A percentile compares a stretch with the other conserved stretches of the same genome.
Conservation (phyloP, 2,888 invertebrate genomes). For the Blastobasis adustella region DNA sequence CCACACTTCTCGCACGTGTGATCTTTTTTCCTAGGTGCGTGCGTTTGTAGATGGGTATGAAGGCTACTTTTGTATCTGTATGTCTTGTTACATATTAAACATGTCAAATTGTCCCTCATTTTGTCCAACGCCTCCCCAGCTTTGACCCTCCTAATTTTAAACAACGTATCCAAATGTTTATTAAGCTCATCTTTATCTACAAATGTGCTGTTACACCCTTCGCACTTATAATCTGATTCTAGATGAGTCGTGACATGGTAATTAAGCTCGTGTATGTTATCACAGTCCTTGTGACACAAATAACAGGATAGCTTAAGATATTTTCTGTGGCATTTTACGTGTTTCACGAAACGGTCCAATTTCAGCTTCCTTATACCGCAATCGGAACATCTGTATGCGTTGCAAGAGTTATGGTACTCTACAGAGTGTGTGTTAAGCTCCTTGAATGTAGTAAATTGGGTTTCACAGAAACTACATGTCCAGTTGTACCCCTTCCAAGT, state of each 20-base stretch:
- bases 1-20: slow-evolving; percentile 42
- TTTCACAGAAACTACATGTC: slow-evolving; percentile 47
- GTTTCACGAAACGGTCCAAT: slow-evolving; percentile 51
- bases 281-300: slow-evolving; percentile 34
- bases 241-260: slow-evolving; percentile 29
- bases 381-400: slow-evolving; percentile 78
- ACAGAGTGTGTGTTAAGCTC: slow-evolving; percentile 74
- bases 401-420: slow-evolving; percentile 73
- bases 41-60: slow-evolving; percentile 71
- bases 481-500: slow-evolving; percentile 46
- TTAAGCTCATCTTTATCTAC: slow-evolving; percentile 26
- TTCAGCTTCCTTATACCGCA: slow-evolving; percentile 56
- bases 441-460: slow-evolving; percentile 34
- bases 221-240: slow-evolving; percentile 29
- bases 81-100: slow-evolving; percentile 42
- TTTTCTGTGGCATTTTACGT: slow-evolving; percentile 76
- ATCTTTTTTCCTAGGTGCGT: slow-evolving; percentile 52
- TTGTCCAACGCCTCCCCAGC: slow-evolving; percentile 19
- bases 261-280: slow-evolving; percentile 19
- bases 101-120: slow-evolving; percentile 30
- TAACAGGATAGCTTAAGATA: slow-evolving; percentile 67
- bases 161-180: slow-evolving; percentile 31
- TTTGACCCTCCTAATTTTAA: slow-evolving; percentile 28
- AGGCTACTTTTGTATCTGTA: slow-evolving; percentile 38
- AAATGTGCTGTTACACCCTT: slow-evolving; percentile 43